Evolutionary conservation across 1,140 invertebrate genomes (phyloP).

Genomic region (Yoshiicerus persimilis): DNA sequence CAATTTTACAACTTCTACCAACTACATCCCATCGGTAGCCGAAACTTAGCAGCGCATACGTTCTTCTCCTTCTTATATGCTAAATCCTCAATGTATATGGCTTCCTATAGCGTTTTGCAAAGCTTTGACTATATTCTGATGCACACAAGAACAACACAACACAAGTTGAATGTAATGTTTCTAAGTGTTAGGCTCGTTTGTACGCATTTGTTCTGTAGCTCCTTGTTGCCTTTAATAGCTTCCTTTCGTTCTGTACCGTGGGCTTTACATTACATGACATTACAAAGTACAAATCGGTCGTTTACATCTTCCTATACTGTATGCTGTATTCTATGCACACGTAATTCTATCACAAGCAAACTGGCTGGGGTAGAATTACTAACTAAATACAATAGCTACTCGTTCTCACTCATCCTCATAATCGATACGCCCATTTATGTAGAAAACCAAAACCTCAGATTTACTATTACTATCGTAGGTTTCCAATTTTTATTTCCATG

Average conservation of each 20-base stretch:
- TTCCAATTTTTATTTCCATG: not conserved
- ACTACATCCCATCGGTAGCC: not conserved
- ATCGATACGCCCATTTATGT: not conserved
- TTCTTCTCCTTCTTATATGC: not conserved
- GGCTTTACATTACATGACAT: not conserved
- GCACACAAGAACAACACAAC: no score
- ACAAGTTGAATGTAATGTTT: not conserved
- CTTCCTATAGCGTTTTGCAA: not conserved
- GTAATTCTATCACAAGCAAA: not conserved
- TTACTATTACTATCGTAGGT: not conserved
- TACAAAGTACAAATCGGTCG: not conserved
- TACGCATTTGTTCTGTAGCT: not conserved
- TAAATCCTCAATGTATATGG: not conserved
- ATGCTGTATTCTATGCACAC: not conserved
- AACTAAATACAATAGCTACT: not conserved
- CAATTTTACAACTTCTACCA: constrained; percentile 5
- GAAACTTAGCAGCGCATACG: not conserved
- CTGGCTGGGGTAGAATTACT: not conserved
- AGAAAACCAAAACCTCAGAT: not conserved
- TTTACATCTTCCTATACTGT: not conserved
- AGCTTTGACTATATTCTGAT: no score
- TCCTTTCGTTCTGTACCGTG: not conserved
- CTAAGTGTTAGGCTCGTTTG: not conserved
- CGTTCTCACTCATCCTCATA: not conserved
- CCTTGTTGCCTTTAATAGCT: not conserved